phyloP scores from a whole-genome alignment of 1,140 invertebrate species.

The Condylostylus longicornis region DNA sequence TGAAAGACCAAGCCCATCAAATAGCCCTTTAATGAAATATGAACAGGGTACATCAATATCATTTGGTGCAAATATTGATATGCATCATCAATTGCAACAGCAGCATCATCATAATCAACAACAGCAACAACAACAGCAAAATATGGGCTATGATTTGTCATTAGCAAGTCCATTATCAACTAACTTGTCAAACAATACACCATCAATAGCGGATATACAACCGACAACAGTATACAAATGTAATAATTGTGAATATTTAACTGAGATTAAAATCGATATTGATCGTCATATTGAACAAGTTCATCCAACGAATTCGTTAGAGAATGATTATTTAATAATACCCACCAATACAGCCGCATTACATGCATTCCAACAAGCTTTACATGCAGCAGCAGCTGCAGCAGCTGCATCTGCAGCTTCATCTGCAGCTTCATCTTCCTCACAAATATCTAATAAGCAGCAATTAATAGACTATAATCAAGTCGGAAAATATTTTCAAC shows the following conservation, averaged over 20 bases:
- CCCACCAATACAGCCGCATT: conserved; percentile 24
- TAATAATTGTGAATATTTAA: conserved; percentile 27
- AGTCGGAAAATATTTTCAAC: background rate
- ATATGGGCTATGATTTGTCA: background rate
- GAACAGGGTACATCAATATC: too few relatives aligned
- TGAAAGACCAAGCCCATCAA: too few relatives aligned
- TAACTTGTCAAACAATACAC: background rate
- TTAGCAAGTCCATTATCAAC: background rate
- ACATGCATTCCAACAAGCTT: conserved; percentile 26
- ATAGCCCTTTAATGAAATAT: too few relatives aligned
- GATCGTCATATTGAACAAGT: conserved; percentile 15
- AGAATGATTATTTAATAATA: conserved; percentile 21
- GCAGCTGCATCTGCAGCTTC: conserved; percentile 11
- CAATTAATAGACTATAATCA: background rate
- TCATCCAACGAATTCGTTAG: conserved; percentile 17
- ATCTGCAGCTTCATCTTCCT: conserved; percentile 11
- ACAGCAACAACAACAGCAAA: background rate
- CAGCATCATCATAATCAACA: conserved; percentile 1
- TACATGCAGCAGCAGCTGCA: conserved; percentile 24
- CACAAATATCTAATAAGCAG: too few relatives aligned
- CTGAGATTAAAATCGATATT: conserved; percentile 24
- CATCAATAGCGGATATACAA: background rate
- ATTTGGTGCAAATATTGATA: too few relatives aligned
- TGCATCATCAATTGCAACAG: background rate
- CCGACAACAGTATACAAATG: conserved; percentile 22